phyloP scores from a whole-genome alignment of 1,140 invertebrate species.

The Cherax quadricarinatus region DNA sequence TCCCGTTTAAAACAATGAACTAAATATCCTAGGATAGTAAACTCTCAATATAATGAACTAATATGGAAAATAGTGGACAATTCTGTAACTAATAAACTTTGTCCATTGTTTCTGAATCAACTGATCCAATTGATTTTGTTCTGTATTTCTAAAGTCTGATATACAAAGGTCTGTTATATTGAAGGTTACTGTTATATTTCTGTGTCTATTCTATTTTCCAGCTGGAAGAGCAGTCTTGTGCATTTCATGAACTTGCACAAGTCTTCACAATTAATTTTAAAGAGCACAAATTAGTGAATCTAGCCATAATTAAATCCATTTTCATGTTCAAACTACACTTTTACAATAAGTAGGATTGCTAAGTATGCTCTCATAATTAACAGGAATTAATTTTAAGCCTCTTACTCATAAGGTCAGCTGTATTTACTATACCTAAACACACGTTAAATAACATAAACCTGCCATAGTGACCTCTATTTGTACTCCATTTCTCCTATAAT shows the following conservation, averaged over 20 bases:
- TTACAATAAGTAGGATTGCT: background rate
- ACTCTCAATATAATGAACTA: too few species aligned
- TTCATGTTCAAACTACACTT: background rate
- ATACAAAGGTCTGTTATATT: too few species aligned
- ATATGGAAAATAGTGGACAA: too few species aligned
- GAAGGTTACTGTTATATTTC: too few species aligned
- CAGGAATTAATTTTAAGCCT: background rate
- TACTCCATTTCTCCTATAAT: background rate
- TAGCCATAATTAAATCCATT: background rate
- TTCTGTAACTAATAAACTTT: too few species aligned
- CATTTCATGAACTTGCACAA: background rate
- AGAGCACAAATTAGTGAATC: too few species aligned
- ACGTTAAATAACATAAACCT: background rate
- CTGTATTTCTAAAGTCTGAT: too few species aligned
- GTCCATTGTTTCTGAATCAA: too few species aligned
- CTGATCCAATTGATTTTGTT: too few species aligned
- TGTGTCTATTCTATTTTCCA: background rate
- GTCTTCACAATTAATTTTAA: background rate
- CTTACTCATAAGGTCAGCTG: background rate
- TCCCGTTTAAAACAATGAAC: too few species aligned
- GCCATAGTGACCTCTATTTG: background rate
- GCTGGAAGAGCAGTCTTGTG: background rate
- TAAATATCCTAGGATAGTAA: too few species aligned
- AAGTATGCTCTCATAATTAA: background rate
- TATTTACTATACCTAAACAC: background rate